phyloP scores from a whole-genome alignment of 2,888 invertebrate species.

The Cataglyphis altisquamis region DNA sequence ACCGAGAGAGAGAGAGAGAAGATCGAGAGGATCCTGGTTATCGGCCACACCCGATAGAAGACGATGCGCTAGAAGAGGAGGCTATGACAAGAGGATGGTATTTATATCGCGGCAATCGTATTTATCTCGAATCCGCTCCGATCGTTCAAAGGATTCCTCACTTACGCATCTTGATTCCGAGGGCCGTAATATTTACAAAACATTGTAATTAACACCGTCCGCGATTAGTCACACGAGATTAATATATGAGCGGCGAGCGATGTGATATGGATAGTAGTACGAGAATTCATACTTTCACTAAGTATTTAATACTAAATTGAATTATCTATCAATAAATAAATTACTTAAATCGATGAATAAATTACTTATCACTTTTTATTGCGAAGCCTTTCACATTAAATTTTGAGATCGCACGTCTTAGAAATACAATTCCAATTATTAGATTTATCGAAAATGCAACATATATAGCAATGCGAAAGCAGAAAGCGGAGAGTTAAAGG shows the following conservation, averaged over 20 bases:
- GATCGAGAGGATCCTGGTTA: constrained; percentile 69
- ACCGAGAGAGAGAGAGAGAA: constrained; percentile 57
- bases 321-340: no score
- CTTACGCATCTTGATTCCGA: constrained; percentile 32
- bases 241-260: background rate
- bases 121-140: background rate
- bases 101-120: background rate
- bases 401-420: background rate
- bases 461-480: background rate
- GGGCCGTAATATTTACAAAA: constrained; percentile 19
- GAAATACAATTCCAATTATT: background rate
- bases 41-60: constrained; percentile 70
- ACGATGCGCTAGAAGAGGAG: background rate
- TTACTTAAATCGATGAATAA: no score
- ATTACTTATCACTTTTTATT: no score
- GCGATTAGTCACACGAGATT: constrained; percentile 25
- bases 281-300: background rate
- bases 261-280: background rate
- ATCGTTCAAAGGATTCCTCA: constrained; percentile 29
- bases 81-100: background rate
- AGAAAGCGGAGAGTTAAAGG: constrained; percentile 25
- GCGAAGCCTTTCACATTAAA: background rate
- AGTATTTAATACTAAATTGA: background rate
- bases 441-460: background rate
- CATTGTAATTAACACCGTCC: constrained; percentile 24